Conservation (phyloP, 2,888 invertebrate species). For the Pseudeuparius sepicola region DNA sequence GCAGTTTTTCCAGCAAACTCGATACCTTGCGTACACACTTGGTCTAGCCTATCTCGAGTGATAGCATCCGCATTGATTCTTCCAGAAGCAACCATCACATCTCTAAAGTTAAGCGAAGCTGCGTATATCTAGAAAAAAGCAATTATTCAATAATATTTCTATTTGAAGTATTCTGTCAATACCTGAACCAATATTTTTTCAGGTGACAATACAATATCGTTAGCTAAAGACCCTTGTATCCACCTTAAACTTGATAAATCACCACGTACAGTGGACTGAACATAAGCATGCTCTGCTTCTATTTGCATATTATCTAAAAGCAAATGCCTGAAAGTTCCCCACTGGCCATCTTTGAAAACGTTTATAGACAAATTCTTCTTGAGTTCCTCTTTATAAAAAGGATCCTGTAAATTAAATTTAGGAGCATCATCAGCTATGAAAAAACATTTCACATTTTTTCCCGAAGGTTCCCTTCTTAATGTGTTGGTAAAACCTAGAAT, state of each 20-base stretch:
- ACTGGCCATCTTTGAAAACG: conserved; percentile 51
- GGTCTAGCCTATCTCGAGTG: conserved; percentile 51
- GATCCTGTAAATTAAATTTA: conserved; percentile 44
- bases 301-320: conserved; percentile 46
- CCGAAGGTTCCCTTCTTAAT: conserved; percentile 50
- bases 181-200: conserved; percentile 16
- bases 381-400: conserved; percentile 54
- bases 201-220: not conserved
- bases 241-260: conserved; percentile 77
- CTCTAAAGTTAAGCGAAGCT: conserved; percentile 84
- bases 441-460: conserved; percentile 38
- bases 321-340: conserved; percentile 67
- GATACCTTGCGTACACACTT: conserved; percentile 59
- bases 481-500: conserved; percentile 68
- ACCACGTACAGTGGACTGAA: conserved; percentile 70
- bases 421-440: conserved; percentile 48
- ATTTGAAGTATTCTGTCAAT: not conserved
- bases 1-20: conserved; percentile 49
- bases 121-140: conserved; percentile 43
- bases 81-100: conserved; percentile 89
- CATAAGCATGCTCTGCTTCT: conserved; percentile 57
- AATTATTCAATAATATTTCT: not conserved
- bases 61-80: conserved; percentile 77
- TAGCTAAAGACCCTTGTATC: conserved; percentile 56
- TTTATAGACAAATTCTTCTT: conserved; percentile 70